These are phyloP conservation scores for Linepithema humile DNA, from an alignment of 1,140 invertebrate genomes.

Conservation along the genomic window DNA sequence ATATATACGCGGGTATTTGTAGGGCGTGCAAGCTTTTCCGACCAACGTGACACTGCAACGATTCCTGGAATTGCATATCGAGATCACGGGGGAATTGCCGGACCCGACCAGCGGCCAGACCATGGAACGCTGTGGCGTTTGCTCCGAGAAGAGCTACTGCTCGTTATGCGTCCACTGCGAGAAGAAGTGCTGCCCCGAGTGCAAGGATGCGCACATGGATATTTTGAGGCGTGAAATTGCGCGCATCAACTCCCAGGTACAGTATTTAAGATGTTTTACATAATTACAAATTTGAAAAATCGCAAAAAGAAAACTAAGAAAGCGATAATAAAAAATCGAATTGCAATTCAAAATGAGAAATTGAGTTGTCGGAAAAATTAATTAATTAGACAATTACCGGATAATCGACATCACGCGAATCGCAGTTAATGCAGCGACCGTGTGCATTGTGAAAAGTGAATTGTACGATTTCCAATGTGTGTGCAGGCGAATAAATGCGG, in stretches of 20 bases:
- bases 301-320: not conserved
- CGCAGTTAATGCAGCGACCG: not conserved
- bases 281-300: not conserved
- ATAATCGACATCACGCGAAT: not conserved
- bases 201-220: slow-evolving; percentile 98
- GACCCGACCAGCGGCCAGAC: slow-evolving; percentile 94
- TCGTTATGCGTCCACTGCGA: slow-evolving; percentile 96
- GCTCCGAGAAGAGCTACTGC: slow-evolving; percentile 97
- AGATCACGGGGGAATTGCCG: slow-evolving; percentile 95
- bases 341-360: not conserved
- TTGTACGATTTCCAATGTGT: too few relatives aligned
- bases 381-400: not conserved
- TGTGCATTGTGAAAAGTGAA: too few relatives aligned
- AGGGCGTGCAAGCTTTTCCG: slow-evolving; percentile 96
- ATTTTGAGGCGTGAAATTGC: slow-evolving; percentile 96
- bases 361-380: not conserved
- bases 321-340: not conserved
- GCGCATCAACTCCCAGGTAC: slow-evolving; percentile 96
- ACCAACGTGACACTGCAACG: slow-evolving; percentile 98
- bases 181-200: slow-evolving; percentile 95
- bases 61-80: slow-evolving; percentile 97
- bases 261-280: not conserved
- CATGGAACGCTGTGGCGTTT: slow-evolving; percentile 95
- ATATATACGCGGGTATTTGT: slow-evolving; percentile 29
- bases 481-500: not conserved